Conservation (phyloP, 1,140 invertebrate genomes). For the Hydropsyche tenuis region DNA sequence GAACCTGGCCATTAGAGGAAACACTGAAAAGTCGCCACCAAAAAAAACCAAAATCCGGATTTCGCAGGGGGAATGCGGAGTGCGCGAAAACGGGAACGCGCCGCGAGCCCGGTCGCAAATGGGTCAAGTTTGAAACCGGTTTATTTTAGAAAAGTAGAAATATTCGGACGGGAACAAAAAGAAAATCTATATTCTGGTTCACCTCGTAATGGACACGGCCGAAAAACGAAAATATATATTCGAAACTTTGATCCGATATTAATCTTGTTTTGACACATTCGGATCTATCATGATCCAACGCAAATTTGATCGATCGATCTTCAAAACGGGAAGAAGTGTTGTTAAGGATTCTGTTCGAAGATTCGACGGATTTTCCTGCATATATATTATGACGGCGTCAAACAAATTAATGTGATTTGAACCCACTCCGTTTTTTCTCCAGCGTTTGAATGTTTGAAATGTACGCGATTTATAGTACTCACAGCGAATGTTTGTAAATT, state of each 20-base stretch:
- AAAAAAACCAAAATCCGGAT: too few species aligned
- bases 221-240: too few species aligned
- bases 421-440: too few species aligned
- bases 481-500: too few species aligned
- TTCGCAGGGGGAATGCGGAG: background rate
- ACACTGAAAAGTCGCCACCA: too few species aligned
- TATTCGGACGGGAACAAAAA: background rate
- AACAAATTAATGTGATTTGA: background rate
- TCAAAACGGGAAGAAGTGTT: too few species aligned
- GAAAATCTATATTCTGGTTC: slow-evolving; percentile 1
- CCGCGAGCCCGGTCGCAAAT: slow-evolving; percentile 8
- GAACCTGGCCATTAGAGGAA: too few species aligned
- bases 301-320: background rate
- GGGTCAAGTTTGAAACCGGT: slow-evolving; percentile 34
- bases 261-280: too few species aligned
- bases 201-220: background rate
- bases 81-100: background rate
- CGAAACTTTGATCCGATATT: too few species aligned
- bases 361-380: background rate
- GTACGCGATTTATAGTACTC: too few species aligned
- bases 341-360: background rate
- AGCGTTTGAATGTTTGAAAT: too few species aligned
- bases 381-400: slow-evolving; percentile 6
- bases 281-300: too few species aligned
- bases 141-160: slow-evolving; percentile 22